Evolutionary conservation across 2,113 vertebrate genomes (phyloP).

Genomic region (Melanerpes aurifrons): DNA sequence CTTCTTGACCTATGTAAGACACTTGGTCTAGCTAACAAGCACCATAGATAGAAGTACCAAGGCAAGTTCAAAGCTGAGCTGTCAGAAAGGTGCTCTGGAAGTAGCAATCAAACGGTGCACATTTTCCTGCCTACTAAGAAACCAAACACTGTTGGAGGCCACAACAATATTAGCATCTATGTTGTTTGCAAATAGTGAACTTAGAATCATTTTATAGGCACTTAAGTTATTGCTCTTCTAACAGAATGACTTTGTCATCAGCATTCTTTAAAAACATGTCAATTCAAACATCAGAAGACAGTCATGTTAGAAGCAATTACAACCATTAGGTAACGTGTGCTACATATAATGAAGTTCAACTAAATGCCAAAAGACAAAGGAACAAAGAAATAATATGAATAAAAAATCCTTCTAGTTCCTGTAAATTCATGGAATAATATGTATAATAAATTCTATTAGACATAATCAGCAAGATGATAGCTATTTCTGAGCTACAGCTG

Average conservation of each 20-base stretch:
- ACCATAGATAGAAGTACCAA: not conserved
- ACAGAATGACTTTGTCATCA: not conserved
- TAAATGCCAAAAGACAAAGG: not conserved
- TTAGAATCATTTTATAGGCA: not conserved
- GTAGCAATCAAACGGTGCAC: accelerated
- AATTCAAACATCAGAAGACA: not conserved
- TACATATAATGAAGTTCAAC: not conserved
- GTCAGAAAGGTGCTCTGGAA: not conserved
- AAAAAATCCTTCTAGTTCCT: not conserved
- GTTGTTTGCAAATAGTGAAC: conserved; percentile 23
- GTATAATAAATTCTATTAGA: not conserved
- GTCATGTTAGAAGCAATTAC: not conserved
- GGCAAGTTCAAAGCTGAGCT: not conserved
- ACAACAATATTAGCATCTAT: not conserved
- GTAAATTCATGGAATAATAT: not conserved
- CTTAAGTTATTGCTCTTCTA: not conserved
- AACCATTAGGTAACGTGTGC: not conserved
- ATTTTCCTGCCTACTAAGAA: not conserved
- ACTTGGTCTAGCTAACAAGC: not conserved
- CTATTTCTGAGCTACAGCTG: not conserved
- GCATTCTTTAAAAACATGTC: not conserved
- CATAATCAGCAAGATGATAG: not conserved
- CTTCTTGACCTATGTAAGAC: not conserved
- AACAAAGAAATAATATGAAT: not conserved
- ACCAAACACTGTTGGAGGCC: not conserved